phyloP scores from a whole-genome alignment of 2,113 vertebrate genomes.

The Pseudopipra pipra region DNA sequence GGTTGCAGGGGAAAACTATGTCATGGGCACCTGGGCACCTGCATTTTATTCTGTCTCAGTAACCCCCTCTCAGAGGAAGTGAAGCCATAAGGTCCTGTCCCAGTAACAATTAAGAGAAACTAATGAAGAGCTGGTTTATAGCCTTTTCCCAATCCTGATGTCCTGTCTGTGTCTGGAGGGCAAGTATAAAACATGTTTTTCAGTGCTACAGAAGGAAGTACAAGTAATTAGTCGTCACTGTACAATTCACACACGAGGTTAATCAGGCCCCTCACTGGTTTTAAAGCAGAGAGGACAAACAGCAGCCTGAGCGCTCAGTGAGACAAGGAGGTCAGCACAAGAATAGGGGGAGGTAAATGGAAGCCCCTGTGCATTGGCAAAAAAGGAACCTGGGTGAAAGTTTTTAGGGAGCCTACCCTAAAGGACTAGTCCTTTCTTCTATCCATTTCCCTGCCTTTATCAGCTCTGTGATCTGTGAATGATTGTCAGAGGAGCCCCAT shows the following conservation, averaged over 20 bases:
- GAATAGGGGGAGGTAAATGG: background rate
- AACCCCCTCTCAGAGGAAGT: constrained; percentile 69
- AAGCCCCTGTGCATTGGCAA: background rate
- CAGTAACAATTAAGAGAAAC: constrained; percentile 77
- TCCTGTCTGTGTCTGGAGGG: constrained; percentile 64
- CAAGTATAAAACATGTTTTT: constrained; percentile 71
- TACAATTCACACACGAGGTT: constrained; percentile 45
- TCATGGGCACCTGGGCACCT: constrained; percentile 70
- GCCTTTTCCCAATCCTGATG: constrained; percentile 73
- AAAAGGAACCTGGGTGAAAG: background rate
- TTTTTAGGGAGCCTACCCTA: background rate
- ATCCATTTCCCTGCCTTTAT: background rate
- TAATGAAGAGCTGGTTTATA: constrained; percentile 67
- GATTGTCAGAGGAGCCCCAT: background rate
- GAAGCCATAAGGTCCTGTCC: constrained; percentile 61
- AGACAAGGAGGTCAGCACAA: background rate
- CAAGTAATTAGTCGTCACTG: constrained; percentile 67
- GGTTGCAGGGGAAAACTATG: constrained; percentile 59
- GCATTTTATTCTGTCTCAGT: constrained; percentile 55
- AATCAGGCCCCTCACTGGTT: constrained; percentile 40
- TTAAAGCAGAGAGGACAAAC: constrained; percentile 47
- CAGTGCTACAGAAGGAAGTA: constrained; percentile 72
- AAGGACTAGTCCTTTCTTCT: background rate
- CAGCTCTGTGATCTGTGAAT: background rate
- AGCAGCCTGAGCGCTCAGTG: background rate